These are phyloP conservation scores for Barnardius zonarius DNA, from an alignment of 2,113 vertebrate genomes.

Conservation along the genomic window DNA sequence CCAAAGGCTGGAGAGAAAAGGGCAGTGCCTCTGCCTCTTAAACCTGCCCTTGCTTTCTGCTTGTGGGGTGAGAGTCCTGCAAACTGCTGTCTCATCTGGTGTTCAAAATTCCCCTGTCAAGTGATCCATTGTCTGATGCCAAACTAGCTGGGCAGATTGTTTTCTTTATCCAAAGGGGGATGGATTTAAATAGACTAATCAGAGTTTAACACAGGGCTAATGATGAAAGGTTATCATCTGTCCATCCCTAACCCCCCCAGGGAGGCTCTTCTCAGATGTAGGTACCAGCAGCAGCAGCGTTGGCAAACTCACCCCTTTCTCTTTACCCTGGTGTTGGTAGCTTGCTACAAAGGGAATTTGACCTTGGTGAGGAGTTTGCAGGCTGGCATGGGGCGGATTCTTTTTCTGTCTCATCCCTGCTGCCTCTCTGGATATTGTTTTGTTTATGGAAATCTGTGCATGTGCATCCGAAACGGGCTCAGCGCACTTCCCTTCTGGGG, in stretches of 20 bases:
- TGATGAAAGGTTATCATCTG: conserved; percentile 63
- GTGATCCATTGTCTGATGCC: conserved; percentile 67
- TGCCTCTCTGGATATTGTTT: background rate
- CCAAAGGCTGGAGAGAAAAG: background rate
- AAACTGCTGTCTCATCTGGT: conserved; percentile 64
- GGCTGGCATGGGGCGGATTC: conserved; percentile 5
- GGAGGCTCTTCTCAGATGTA: conserved; percentile 3
- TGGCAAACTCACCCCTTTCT: conserved; percentile 6
- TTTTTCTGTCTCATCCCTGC: conserved; percentile 52
- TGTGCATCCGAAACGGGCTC: background rate
- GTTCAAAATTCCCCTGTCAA: conserved; percentile 57
- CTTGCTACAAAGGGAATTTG: conserved; percentile 20
- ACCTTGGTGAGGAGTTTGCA: conserved; percentile 49
- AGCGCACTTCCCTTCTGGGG: accelerated
- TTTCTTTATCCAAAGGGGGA: conserved; percentile 63
- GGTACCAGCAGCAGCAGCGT: background rate
- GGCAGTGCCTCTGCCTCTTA: background rate
- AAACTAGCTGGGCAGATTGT: conserved; percentile 69
- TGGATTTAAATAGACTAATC: conserved; percentile 67
- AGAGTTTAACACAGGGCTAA: conserved; percentile 60
- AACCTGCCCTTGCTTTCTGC: background rate
- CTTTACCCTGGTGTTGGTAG: background rate
- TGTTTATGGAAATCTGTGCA: background rate
- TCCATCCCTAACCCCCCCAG: background rate
- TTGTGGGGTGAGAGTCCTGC: background rate